Conservation (phyloP, 2,797 vertebrate genomes). For the Crax fasciolata region DNA sequence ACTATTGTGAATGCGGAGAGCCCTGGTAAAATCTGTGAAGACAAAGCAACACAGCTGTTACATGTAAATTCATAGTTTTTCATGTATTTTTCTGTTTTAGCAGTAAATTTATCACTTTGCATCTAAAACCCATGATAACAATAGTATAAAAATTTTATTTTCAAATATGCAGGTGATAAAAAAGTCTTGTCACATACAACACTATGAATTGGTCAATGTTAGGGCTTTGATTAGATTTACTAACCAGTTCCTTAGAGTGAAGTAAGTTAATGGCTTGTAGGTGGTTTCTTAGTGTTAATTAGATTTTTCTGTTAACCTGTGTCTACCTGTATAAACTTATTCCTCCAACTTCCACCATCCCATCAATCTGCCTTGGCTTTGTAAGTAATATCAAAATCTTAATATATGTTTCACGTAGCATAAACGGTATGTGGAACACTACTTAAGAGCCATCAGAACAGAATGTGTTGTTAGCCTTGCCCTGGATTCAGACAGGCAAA, state of each 20-base stretch:
- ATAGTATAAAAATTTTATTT: background rate
- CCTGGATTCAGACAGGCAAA: background rate
- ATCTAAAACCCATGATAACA: background rate
- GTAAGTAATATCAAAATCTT: background rate
- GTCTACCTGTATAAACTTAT: background rate
- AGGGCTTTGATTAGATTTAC: background rate
- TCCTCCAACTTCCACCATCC: background rate
- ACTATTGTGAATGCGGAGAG: background rate
- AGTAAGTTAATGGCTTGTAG: background rate
- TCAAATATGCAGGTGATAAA: background rate
- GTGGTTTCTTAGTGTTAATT: background rate
- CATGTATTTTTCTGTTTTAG: background rate
- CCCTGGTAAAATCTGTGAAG: background rate
- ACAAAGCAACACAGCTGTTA: background rate
- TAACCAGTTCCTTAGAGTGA: background rate
- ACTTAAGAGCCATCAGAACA: background rate
- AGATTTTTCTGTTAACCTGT: background rate
- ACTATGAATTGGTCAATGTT: background rate
- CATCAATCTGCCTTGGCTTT: background rate
- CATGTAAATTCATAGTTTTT: background rate
- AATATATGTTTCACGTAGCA: background rate
- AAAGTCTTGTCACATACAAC: background rate
- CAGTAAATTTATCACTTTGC: background rate
- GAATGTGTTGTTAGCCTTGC: background rate
- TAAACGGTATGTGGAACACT: background rate